Conservation (phyloP, 2,888 invertebrate species). For the Watsonalla cultraria region DNA sequence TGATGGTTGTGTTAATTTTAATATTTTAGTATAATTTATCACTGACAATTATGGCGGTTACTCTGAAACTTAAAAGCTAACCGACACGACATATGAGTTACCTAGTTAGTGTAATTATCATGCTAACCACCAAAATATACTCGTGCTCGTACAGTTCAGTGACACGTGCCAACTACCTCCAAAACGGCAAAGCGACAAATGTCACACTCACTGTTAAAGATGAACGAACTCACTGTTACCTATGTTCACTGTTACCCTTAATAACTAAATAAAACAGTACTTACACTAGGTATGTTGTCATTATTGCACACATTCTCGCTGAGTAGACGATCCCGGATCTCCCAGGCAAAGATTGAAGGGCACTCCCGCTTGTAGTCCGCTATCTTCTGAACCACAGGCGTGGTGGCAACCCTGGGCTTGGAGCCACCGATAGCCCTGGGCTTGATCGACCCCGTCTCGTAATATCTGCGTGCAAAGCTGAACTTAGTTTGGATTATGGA, state of each 20-base stretch:
- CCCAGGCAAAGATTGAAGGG: constrained; percentile 99
- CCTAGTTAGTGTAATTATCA: too few species aligned
- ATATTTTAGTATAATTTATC: too few species aligned
- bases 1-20: too few species aligned
- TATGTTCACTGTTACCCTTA: not conserved
- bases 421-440: constrained; percentile 98
- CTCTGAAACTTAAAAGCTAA: too few species aligned
- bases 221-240: not conserved
- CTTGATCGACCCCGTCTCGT: constrained; percentile 98
- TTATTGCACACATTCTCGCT: constrained; percentile 97
- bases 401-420: constrained; percentile 96
- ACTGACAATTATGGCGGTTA: too few species aligned
- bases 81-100: too few species aligned
- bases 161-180: too few species aligned
- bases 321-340: constrained; percentile 95
- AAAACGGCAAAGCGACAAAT: too few species aligned
- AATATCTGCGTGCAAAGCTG: constrained; percentile 86
- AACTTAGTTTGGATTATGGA: constrained; percentile 68
- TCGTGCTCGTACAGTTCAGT: too few species aligned
- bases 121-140: too few species aligned
- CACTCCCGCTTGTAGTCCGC: constrained; percentile 98
- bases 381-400: constrained; percentile 95
- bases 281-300: constrained; percentile 98
- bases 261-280: constrained; percentile 62
- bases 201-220: too few species aligned